Percentiles rank a stretch among this genome's conserved stretches.
Conservation (phyloP, 1,140 invertebrate genomes). For the Phocides pigmalion region DNA sequence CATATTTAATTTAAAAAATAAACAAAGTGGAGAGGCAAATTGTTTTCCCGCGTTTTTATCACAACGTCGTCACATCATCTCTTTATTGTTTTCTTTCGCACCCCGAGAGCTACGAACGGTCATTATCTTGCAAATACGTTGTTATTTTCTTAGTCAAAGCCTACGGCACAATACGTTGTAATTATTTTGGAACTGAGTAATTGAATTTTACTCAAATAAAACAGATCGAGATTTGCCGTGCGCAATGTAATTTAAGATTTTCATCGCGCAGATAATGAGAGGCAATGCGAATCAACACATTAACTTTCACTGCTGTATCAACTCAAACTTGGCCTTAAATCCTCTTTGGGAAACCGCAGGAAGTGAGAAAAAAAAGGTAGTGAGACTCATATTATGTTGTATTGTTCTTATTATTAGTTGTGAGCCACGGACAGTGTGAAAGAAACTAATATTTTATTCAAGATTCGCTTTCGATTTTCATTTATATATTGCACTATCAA, state of each 20-base stretch:
- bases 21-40: slow-evolving; percentile 39
- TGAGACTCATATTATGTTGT: slow-evolving; percentile 30
- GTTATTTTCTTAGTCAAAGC: slow-evolving; percentile 55
- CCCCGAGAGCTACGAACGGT: slow-evolving; percentile 31
- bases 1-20: slow-evolving; percentile 20
- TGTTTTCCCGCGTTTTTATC: slow-evolving; percentile 42
- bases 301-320: slow-evolving; percentile 76
- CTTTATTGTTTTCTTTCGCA: slow-evolving; percentile 48
- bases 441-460: slow-evolving; percentile 31
- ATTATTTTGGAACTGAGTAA: slow-evolving; percentile 68
- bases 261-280: slow-evolving; percentile 73
- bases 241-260: slow-evolving; percentile 78
- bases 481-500: slow-evolving; percentile 5
- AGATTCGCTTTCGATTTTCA: slow-evolving; percentile 28
- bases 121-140: slow-evolving; percentile 55
- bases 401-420: slow-evolving; percentile 31
- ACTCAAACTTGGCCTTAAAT: slow-evolving; percentile 71
- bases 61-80: slow-evolving; percentile 34
- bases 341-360: slow-evolving; percentile 73
- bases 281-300: slow-evolving; percentile 74
- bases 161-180: slow-evolving; percentile 52
- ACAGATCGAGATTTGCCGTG: slow-evolving; percentile 64
- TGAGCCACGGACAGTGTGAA: slow-evolving; percentile 15
- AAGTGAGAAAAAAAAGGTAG: slow-evolving; percentile 49
- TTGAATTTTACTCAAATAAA: slow-evolving; percentile 77